These are phyloP conservation scores for Trichopria drosophilae DNA, from an alignment of 2,888 invertebrate genomes.

Conservation along the genomic window DNA sequence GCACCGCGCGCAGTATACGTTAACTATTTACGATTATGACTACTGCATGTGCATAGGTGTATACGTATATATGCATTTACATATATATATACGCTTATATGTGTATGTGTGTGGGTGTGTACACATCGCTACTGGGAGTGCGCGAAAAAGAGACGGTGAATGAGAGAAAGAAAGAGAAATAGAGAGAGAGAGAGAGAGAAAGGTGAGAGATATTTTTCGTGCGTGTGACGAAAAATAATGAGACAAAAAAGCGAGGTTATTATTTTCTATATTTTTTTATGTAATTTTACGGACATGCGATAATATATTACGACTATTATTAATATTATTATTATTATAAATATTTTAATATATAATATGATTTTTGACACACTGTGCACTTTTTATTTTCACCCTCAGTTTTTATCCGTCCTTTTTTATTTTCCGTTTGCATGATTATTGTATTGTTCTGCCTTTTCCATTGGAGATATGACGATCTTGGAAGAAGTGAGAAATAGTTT, in stretches of 20 bases:
- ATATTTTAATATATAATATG: slow-evolving; percentile 59
- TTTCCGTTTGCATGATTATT: too few relatives aligned
- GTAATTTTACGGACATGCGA: slow-evolving; percentile 57
- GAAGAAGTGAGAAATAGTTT: too few relatives aligned
- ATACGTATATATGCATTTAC: too few relatives aligned
- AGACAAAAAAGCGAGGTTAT: slow-evolving; percentile 51
- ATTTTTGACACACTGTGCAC: slow-evolving; percentile 55
- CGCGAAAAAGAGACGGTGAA: slow-evolving; percentile 3
- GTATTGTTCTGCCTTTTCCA: too few relatives aligned
- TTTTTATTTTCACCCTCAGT: slow-evolving; percentile 51
- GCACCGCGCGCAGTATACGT: too few relatives aligned
- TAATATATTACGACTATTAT: slow-evolving; percentile 41
- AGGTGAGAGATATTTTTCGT: slow-evolving; percentile 44
- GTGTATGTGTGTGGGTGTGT: slow-evolving; percentile 14
- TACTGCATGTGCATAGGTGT: slow-evolving; percentile 9
- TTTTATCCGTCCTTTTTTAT: slow-evolving; percentile 33
- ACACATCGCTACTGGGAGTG: slow-evolving; percentile 25
- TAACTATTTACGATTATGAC: slow-evolving; percentile 33
- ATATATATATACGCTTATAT: slow-evolving; percentile 6
- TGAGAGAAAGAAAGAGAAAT: slow-evolving; percentile 12
- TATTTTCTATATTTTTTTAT: slow-evolving; percentile 60
- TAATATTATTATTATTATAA: slow-evolving; percentile 51
- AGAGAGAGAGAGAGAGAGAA: slow-evolving; percentile 36
- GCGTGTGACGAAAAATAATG: slow-evolving; percentile 37
- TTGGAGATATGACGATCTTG: too few relatives aligned